These are phyloP conservation scores for Cetonia aurata DNA, from an alignment of 2,888 invertebrate genomes.

Conservation along the genomic window DNA sequence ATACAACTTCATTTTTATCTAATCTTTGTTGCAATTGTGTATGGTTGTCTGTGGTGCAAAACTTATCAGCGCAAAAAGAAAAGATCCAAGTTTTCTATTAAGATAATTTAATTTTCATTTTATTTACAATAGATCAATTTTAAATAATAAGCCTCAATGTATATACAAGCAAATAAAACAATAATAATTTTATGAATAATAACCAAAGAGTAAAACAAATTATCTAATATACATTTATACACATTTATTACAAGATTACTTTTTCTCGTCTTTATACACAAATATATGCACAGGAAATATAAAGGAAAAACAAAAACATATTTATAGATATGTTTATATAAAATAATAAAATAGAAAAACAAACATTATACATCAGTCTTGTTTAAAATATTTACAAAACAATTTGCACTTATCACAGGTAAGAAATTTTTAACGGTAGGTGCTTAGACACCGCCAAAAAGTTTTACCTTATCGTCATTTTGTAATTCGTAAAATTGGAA, in stretches of 20 bases:
- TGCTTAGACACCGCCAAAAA: neutral
- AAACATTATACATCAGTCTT: conserved; percentile 62
- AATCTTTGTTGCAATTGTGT: neutral
- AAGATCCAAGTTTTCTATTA: conserved; percentile 60
- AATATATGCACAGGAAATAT: conserved; percentile 16
- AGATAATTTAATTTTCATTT: conserved; percentile 42
- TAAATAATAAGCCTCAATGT: conserved; percentile 43
- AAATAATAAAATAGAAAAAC: conserved; percentile 47
- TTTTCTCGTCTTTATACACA: conserved; percentile 25
- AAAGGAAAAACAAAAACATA: conserved; percentile 55
- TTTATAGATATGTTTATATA: conserved; percentile 52
- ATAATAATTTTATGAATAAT: conserved; percentile 23
- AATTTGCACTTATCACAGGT: conserved; percentile 33
- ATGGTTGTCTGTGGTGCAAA: neutral
- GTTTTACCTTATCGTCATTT: conserved; percentile 5
- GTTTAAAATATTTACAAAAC: conserved; percentile 50
- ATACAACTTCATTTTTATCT: neutral
- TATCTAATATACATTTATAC: conserved; percentile 44
- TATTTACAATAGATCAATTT: conserved; percentile 46
- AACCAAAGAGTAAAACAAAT: conserved; percentile 32
- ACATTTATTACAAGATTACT: conserved; percentile 35
- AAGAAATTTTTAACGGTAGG: conserved; percentile 8
- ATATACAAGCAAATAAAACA: conserved; percentile 42
- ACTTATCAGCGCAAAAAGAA: neutral
- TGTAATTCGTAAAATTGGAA: conserved; percentile 8